phyloP scores from a whole-genome alignment of 2,113 vertebrate species.

The Bufo bufo region DNA sequence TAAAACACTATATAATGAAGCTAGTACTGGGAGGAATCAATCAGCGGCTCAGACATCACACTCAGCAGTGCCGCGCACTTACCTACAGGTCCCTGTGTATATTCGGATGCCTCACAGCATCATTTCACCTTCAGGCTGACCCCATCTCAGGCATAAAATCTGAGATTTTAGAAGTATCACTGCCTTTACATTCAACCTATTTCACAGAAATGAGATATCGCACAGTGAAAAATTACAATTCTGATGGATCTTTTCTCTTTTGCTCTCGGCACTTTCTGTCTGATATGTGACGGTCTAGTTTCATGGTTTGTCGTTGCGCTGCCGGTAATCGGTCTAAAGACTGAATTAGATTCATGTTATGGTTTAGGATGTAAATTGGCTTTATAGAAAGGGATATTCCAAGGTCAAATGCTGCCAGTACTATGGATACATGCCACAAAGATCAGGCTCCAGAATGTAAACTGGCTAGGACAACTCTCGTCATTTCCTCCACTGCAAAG shows the following conservation, averaged over 20 bases:
- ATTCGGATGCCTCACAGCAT: background rate
- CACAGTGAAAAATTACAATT: slow-evolving; percentile 30
- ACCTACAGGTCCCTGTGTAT: background rate
- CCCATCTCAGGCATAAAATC: slow-evolving; percentile 5
- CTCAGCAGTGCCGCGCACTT: background rate
- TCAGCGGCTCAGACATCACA: too few relatives aligned
- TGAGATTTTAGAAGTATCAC: background rate
- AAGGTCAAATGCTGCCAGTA: slow-evolving; percentile 50
- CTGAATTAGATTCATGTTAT: slow-evolving; percentile 36
- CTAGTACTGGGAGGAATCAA: too few relatives aligned
- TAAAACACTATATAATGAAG: too few relatives aligned
- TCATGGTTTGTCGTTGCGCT: slow-evolving; percentile 7
- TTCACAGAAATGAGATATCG: background rate
- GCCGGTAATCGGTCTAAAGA: slow-evolving; percentile 46
- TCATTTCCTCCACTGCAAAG: background rate
- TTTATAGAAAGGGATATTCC: slow-evolving; percentile 29
- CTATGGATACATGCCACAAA: background rate
- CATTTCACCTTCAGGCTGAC: background rate
- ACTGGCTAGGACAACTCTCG: background rate
- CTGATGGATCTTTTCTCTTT: slow-evolving; percentile 20
- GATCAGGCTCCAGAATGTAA: background rate
- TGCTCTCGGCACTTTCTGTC: slow-evolving; percentile 13
- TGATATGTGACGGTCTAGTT: background rate
- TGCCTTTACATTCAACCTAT: background rate
- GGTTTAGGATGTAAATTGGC: slow-evolving; percentile 32